Evolutionary conservation across 1,140 invertebrate species (phyloP).

Genomic region (Caligus rogercresseyi): DNA sequence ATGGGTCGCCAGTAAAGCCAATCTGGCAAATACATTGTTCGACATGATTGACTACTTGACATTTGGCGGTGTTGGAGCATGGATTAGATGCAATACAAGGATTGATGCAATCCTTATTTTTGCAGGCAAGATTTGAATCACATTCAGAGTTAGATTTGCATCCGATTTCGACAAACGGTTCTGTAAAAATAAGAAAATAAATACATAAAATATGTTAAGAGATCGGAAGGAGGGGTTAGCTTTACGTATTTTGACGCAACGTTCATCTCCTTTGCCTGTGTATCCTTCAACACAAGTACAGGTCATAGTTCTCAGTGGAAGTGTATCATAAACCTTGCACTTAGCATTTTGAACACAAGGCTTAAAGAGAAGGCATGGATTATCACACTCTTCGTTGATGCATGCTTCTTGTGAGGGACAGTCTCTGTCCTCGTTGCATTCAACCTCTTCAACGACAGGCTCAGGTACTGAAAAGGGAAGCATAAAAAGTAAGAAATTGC

Average conservation of each 20-base stretch:
- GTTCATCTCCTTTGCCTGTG: slow-evolving; percentile 30
- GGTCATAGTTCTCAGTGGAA: slow-evolving; percentile 67
- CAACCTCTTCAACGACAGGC: slow-evolving; percentile 25
- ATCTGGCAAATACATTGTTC: slow-evolving; percentile 59
- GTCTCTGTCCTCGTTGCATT: slow-evolving; percentile 55
- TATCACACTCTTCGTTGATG: slow-evolving; percentile 38
- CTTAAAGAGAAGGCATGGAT: slow-evolving; percentile 24
- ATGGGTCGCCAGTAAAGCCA: slow-evolving; percentile 53
- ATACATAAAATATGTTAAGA: not conserved
- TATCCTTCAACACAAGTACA: slow-evolving; percentile 65
- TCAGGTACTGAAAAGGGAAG: slow-evolving; percentile 5
- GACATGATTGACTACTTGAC: slow-evolving; percentile 56
- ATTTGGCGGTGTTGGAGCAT: slow-evolving; percentile 56
- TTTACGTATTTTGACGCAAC: slow-evolving; percentile 2
- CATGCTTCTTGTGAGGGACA: slow-evolving; percentile 27
- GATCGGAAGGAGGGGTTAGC: not conserved
- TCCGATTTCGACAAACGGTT: slow-evolving; percentile 27
- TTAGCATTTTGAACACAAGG: slow-evolving; percentile 27
- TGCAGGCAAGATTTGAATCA: slow-evolving; percentile 58
- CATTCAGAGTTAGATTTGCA: slow-evolving; percentile 74
- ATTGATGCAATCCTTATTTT: slow-evolving; percentile 64
- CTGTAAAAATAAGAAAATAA: slow-evolving; percentile 2
- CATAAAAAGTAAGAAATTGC: slow-evolving; percentile 13
- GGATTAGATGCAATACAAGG: slow-evolving; percentile 53
- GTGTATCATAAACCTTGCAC: slow-evolving; percentile 53